Percentiles rank a stretch among this genome's conserved stretches.
Evolutionary conservation across 1,140 invertebrate genomes (phyloP).

Genomic region (Drosophila tristis): DNA sequence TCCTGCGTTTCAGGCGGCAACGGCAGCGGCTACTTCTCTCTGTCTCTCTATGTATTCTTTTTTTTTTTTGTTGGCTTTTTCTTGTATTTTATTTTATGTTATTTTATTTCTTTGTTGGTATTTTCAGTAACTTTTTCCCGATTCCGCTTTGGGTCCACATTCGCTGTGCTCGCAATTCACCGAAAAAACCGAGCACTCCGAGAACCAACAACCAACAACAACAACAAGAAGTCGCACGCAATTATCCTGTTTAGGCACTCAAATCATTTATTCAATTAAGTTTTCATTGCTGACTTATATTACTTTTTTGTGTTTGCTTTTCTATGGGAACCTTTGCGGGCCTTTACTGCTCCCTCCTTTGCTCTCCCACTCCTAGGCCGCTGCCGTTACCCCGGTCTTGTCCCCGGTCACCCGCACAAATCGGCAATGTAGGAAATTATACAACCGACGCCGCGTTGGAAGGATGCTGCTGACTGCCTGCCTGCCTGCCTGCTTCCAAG

Average conservation of each 20-base stretch:
- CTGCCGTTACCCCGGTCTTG: slow-evolving; percentile 59
- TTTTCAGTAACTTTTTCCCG: slow-evolving; percentile 52
- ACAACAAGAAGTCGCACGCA: slow-evolving; percentile 51
- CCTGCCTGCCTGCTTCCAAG: slow-evolving; percentile 10
- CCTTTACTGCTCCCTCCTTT: slow-evolving; percentile 1
- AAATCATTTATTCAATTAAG: slow-evolving; percentile 47
- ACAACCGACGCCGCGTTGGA: slow-evolving; percentile 48
- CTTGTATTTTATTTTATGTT: slow-evolving; percentile 8
- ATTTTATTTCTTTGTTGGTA: no score
- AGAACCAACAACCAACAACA: slow-evolving; percentile 2
- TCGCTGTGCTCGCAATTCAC: slow-evolving; percentile 59
- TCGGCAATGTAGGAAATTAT: slow-evolving; percentile 56
- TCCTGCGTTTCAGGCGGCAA: slow-evolving; percentile 61
- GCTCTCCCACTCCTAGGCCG: slow-evolving; percentile 38
- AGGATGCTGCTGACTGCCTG: no score
- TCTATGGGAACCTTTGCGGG: slow-evolving; percentile 2
- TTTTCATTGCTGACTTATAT: slow-evolving; percentile 16
- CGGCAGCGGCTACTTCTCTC: slow-evolving; percentile 65
- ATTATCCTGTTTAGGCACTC: slow-evolving; percentile 11
- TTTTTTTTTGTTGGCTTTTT: slow-evolving; percentile 31
- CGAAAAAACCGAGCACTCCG: slow-evolving; percentile 56
- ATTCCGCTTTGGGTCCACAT: slow-evolving; percentile 67
- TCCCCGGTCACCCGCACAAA: slow-evolving; percentile 17
- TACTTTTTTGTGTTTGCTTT: neutral
- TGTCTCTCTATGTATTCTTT: slow-evolving; percentile 60